A percentile compares a stretch with the other conserved stretches of the same genome.
phyloP scores from a whole-genome alignment of 2,797 vertebrate species.

The Eupleurogrammus muticus region DNA sequence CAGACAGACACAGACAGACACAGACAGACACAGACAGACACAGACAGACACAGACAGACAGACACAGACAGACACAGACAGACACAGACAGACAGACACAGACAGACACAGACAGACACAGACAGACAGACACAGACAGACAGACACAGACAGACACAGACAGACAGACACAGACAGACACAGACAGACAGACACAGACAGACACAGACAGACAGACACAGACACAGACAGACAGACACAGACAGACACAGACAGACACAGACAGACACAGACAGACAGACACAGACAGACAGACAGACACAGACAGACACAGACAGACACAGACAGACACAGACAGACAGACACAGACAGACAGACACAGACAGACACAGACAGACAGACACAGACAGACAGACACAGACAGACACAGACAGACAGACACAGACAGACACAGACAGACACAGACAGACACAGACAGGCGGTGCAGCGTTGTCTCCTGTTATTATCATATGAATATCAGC shows the following conservation, averaged over 20 bases:
- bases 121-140: no score
- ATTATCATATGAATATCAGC: slow-evolving; percentile 86
- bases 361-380: slow-evolving; percentile 44
- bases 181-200: no score
- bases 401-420: background rate
- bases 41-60: no score
- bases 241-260: background rate
- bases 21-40: background rate
- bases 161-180: no score
- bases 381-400: slow-evolving; percentile 18
- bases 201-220: slow-evolving; percentile 10
- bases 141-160: background rate
- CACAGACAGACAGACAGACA: no score
- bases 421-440: background rate
- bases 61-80: no score
- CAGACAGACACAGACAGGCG: background rate
- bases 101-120: background rate
- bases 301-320: background rate
- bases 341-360: no score
- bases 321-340: background rate
- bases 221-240: no score
- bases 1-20: background rate
- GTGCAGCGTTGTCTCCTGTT: slow-evolving; percentile 66
- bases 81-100: slow-evolving; percentile 10
- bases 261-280: slow-evolving; percentile 5